Evolutionary conservation across 2,888 invertebrate species (phyloP).

Genomic region (Polydrusus tereticollis): DNA sequence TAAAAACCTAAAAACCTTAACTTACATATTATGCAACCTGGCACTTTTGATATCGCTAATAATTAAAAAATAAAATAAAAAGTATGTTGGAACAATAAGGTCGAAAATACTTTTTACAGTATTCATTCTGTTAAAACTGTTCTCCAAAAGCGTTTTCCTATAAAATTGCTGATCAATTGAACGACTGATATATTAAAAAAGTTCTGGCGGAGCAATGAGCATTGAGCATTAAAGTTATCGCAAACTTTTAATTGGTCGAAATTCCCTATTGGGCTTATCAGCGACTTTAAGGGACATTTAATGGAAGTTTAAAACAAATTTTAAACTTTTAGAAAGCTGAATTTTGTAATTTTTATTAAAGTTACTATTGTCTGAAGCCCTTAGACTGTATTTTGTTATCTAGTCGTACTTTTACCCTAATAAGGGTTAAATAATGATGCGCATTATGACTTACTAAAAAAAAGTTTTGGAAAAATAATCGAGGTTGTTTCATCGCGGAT

Average conservation of each 20-base stretch:
- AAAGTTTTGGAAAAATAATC: neutral
- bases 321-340: neutral
- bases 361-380: no score
- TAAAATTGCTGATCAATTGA: neutral
- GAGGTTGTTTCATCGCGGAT: neutral
- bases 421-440: no score
- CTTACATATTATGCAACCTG: no score
- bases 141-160: neutral
- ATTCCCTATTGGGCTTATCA: constrained; percentile 27
- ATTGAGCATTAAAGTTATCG: neutral
- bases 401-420: no score
- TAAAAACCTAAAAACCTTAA: no score
- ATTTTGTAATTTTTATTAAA: neutral
- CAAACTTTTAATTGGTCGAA: constrained; percentile 32
- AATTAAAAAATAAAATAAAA: no score
- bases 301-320: neutral
- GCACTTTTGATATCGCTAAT: no score
- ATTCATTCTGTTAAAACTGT: neutral
- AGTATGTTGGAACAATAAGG: no score
- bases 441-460: no score
- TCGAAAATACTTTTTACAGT: neutral
- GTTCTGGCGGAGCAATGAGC: neutral
- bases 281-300: neutral
- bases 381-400: no score
- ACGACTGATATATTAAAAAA: neutral